These are phyloP conservation scores for Luperina testacea DNA, from an alignment of 2,888 invertebrate genomes.

Conservation along the genomic window DNA sequence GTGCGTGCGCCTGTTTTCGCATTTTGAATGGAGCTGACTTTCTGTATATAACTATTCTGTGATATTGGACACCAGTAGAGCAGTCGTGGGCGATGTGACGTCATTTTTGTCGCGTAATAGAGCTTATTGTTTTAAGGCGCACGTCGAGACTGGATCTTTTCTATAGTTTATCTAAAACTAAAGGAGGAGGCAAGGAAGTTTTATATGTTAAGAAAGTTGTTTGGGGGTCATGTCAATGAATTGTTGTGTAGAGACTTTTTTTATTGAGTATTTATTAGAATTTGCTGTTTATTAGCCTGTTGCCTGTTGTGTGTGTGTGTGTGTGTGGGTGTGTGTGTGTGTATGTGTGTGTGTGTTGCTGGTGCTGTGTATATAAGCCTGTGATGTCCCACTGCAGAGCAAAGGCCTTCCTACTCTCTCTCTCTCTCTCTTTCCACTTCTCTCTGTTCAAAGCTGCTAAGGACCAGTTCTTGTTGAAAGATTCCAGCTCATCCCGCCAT, in stretches of 20 bases:
- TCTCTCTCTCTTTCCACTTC: too few species aligned
- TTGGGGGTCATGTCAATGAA: not conserved
- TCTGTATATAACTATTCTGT: not conserved
- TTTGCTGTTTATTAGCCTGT: not conserved
- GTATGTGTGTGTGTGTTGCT: too few species aligned
- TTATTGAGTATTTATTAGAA: not conserved
- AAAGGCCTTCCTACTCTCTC: too few species aligned
- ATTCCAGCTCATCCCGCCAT: too few species aligned
- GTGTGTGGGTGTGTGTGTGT: too few species aligned
- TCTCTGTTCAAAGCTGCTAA: too few species aligned
- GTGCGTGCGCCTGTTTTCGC: not conserved
- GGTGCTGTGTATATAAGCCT: too few species aligned
- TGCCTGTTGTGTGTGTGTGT: too few species aligned
- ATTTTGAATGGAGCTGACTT: not conserved
- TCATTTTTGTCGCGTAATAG: conserved; percentile 31
- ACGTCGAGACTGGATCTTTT: conserved; percentile 7
- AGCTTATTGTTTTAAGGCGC: conserved; percentile 30
- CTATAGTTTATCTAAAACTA: not conserved
- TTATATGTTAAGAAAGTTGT: not conserved
- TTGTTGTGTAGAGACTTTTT: not conserved
- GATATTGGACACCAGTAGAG: not conserved
- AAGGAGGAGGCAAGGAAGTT: not conserved
- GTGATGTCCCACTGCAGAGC: too few species aligned
- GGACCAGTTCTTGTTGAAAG: too few species aligned
- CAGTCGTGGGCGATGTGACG: conserved; percentile 22